phyloP scores from a whole-genome alignment of 2,888 invertebrate species.

The Sussaba pulchella region DNA sequence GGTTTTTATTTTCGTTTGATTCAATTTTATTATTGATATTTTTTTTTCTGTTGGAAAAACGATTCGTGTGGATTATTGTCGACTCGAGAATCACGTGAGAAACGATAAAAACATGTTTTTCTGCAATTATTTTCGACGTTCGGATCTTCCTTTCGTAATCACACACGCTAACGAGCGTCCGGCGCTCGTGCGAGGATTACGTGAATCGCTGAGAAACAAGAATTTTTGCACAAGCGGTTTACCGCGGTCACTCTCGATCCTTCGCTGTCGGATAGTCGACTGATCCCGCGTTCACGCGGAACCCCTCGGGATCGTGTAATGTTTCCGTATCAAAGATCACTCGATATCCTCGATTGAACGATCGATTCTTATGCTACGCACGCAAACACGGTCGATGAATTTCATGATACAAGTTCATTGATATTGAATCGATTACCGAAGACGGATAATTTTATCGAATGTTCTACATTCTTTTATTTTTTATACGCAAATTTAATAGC shows the following conservation, averaged over 20 bases:
- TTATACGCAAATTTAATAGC: too few species aligned
- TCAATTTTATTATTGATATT: too few species aligned
- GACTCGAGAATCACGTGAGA: slow-evolving; percentile 14
- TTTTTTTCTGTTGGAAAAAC: neutral
- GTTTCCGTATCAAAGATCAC: slow-evolving; percentile 8
- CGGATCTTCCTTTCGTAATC: neutral
- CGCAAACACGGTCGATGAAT: neutral
- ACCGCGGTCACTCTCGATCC: slow-evolving; percentile 56
- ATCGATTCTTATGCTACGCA: slow-evolving; percentile 7
- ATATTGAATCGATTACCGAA: neutral
- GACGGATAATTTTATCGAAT: neutral
- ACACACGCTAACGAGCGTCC: neutral
- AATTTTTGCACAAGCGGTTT: slow-evolving; percentile 54
- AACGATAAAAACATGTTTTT: slow-evolving; percentile 14
- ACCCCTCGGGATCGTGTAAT: slow-evolving; percentile 45
- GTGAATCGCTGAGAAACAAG: slow-evolving; percentile 6
- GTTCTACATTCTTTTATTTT: neutral
- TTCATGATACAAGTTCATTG: neutral
- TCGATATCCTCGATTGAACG: slow-evolving; percentile 10
- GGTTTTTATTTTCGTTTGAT: neutral
- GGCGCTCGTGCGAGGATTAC: neutral
- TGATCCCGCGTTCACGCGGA: slow-evolving; percentile 29
- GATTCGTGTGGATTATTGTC: slow-evolving; percentile 8
- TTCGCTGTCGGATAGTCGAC: slow-evolving; percentile 42
- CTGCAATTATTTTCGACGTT: slow-evolving; percentile 33